A percentile compares a stretch with the other conserved stretches of the same genome.
phyloP scores from a whole-genome alignment of 2,797 vertebrate genomes.

The Pogonophryne albipinna region DNA sequence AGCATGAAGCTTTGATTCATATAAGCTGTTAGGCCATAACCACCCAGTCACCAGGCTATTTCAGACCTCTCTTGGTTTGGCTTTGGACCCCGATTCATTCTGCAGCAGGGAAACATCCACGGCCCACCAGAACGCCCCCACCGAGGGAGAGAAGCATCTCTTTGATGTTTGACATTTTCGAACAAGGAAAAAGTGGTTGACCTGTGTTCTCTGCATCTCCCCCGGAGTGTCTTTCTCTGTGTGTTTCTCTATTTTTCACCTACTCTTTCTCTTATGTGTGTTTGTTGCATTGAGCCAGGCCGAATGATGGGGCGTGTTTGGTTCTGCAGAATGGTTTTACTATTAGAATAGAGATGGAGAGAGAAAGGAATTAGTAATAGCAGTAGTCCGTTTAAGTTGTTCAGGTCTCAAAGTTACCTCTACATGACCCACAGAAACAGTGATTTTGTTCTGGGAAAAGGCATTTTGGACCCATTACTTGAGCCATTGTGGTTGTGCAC shows the following conservation, averaged over 20 bases:
- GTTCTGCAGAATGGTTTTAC: conserved; percentile 55
- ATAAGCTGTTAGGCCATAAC: conserved; percentile 53
- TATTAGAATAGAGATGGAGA: conserved; percentile 59
- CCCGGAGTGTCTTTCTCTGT: conserved; percentile 42
- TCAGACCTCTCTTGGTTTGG: conserved; percentile 54
- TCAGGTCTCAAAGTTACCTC: conserved; percentile 70
- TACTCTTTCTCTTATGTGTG: conserved; percentile 36
- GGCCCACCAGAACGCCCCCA: conserved; percentile 52
- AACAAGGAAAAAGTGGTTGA: conserved; percentile 78
- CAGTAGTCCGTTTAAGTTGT: conserved; percentile 70
- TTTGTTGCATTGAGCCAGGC: conserved; percentile 36
- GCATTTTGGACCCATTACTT: conserved; percentile 81
- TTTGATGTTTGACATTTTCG: conserved; percentile 75
- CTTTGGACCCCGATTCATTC: conserved; percentile 58
- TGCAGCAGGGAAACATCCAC: conserved; percentile 58
- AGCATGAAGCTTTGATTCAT: conserved; percentile 48
- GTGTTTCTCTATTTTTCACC: conserved; percentile 29
- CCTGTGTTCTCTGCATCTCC: conserved; percentile 55
- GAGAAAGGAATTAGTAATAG: conserved; percentile 67
- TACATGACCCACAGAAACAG: conserved; percentile 71
- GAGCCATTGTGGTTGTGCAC: conserved; percentile 76
- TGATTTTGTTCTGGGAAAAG: conserved; percentile 74
- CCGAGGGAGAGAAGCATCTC: conserved; percentile 49
- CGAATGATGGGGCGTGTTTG: conserved; percentile 55
- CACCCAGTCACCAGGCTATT: conserved; percentile 55